Evolutionary conservation across 2,797 vertebrate species (phyloP).

Genomic region (Anas acuta): DNA sequence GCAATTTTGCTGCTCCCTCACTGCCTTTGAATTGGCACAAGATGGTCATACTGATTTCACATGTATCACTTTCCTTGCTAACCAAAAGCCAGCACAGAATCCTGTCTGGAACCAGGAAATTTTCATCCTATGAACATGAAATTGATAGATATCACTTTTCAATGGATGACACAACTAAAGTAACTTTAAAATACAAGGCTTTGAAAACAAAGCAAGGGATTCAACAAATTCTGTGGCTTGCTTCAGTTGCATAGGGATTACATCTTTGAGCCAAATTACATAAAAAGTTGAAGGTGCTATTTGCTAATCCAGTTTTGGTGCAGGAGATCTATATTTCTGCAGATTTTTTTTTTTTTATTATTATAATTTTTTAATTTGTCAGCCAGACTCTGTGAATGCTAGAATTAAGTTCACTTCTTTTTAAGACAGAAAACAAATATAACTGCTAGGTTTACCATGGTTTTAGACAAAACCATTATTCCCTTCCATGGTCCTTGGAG

Average conservation of each 20-base stretch:
- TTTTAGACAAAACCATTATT: background rate
- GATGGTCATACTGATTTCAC: slow-evolving; percentile 2
- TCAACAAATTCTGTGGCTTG: background rate
- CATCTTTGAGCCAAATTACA: background rate
- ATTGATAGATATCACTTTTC: background rate
- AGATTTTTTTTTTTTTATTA: background rate
- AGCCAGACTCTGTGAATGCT: background rate
- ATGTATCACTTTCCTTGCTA: background rate
- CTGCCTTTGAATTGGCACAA: background rate
- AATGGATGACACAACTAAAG: background rate
- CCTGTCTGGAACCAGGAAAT: background rate
- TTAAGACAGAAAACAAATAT: background rate
- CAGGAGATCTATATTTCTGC: background rate
- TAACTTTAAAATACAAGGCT: background rate
- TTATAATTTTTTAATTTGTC: background rate
- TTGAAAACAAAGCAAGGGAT: background rate
- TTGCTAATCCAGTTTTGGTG: background rate
- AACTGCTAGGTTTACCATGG: background rate
- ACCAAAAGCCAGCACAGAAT: background rate
- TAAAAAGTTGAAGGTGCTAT: background rate
- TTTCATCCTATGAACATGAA: background rate
- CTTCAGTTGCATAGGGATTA: background rate
- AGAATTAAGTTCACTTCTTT: background rate
- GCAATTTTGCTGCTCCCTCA: background rate
- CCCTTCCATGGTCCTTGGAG: background rate